A percentile compares a stretch with the other conserved stretches of the same genome.
Evolutionary conservation across 2,797 vertebrate genomes (phyloP).

Genomic region (Lepilemur ruficaudatus): DNA sequence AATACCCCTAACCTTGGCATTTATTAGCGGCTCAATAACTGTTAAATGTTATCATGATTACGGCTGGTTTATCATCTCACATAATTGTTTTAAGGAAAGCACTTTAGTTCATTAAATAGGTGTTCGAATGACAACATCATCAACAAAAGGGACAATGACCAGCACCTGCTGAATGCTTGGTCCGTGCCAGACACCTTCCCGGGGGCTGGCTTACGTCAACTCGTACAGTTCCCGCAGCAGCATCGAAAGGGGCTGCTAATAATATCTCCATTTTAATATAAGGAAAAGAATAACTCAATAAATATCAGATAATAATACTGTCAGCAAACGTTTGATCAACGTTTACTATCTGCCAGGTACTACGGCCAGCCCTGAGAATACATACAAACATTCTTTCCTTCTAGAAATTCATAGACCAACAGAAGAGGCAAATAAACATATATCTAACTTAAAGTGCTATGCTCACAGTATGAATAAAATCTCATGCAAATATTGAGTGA

Average conservation of each 20-base stretch:
- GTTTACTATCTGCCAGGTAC: not conserved
- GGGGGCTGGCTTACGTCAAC: not conserved
- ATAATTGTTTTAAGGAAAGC: not conserved
- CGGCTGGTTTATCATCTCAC: not conserved
- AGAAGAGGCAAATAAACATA: not conserved
- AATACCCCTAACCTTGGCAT: not conserved
- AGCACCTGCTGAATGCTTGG: not conserved
- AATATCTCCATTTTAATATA: not conserved
- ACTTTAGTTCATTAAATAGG: not conserved
- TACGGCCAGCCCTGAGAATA: not conserved
- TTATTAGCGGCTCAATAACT: conserved; percentile 34
- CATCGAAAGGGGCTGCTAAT: not conserved
- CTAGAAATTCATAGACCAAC: not conserved
- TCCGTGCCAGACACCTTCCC: not conserved
- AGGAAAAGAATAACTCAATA: not conserved
- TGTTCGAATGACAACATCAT: not conserved
- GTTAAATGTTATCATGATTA: not conserved
- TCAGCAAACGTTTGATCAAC: not conserved
- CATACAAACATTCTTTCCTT: not conserved
- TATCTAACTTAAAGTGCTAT: not conserved
- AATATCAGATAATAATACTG: not conserved
- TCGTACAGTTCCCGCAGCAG: not conserved
- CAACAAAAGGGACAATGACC: not conserved
- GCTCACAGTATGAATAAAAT: not conserved
- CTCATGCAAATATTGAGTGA: conserved; percentile 45